phyloP scores from a whole-genome alignment of 2,888 invertebrate genomes.

The Polyommatus icarus region DNA sequence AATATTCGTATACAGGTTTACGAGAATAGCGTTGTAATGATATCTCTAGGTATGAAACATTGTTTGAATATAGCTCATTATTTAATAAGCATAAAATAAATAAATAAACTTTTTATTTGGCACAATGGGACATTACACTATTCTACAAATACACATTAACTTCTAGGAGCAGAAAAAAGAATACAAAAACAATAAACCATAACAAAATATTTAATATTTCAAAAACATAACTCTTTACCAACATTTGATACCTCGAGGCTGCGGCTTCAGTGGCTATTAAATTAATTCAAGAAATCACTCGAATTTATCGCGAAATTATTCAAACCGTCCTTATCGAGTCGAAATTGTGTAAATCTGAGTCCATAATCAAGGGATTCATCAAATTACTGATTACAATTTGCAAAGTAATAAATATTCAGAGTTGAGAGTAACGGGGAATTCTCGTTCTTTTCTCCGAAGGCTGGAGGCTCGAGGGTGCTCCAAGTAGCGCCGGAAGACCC shows the following conservation, averaged over 20 bases:
- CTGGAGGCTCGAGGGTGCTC: background rate
- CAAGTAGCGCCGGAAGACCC: background rate
- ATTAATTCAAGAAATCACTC: slow-evolving; percentile 13
- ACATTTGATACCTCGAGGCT: background rate
- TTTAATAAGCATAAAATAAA: no score
- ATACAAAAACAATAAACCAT: no score
- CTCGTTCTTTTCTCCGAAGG: background rate
- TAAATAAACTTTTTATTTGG: no score
- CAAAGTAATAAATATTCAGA: slow-evolving; percentile 14
- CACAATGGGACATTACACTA: no score
- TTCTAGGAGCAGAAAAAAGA: no score
- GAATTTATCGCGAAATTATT: slow-evolving; percentile 12
- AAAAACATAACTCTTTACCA: background rate
- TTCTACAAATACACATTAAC: no score
- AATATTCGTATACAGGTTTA: no score
- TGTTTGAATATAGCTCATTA: no score
- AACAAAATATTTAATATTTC: no score
- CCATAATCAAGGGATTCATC: slow-evolving; percentile 14
- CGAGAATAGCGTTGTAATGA: no score
- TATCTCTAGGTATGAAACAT: no score
- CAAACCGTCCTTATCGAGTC: slow-evolving; percentile 14
- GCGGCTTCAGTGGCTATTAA: background rate
- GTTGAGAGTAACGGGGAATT: background rate
- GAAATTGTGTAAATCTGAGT: slow-evolving; percentile 6
- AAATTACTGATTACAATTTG: slow-evolving; percentile 17